Evolutionary conservation across 2,797 vertebrate species (phyloP).

Genomic region (Crax fasciolata): DNA sequence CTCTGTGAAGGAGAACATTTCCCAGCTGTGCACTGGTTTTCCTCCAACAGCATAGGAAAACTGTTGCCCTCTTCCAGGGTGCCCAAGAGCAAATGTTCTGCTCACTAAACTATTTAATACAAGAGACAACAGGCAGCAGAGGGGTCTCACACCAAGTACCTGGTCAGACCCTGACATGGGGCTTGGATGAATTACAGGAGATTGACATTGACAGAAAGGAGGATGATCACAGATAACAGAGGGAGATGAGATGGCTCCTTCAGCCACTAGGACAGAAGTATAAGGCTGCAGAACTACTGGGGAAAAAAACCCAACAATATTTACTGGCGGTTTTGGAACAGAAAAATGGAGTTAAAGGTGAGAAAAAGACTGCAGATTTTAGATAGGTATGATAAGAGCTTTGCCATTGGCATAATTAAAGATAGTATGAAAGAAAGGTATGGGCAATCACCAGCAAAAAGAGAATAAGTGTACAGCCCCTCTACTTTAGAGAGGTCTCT

Average conservation of each 20-base stretch:
- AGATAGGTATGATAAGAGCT: not conserved
- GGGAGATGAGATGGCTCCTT: not conserved
- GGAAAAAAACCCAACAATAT: not conserved
- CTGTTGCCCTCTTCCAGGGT: accelerated
- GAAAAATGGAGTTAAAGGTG: not conserved
- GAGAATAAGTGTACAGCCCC: not conserved
- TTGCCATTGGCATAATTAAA: not conserved
- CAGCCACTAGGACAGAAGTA: not conserved
- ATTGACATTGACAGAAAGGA: not conserved
- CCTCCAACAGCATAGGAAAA: not conserved
- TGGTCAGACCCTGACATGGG: not conserved
- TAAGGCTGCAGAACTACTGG: not conserved
- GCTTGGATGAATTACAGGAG: not conserved
- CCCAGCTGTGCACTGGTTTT: not conserved
- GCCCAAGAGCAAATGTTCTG: not conserved
- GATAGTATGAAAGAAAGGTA: not conserved
- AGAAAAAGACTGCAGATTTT: not conserved
- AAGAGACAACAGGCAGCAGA: not conserved
- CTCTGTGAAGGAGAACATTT: accelerated
- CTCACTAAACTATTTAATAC: not conserved
- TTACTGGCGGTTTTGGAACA: not conserved
- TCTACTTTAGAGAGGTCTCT: not conserved
- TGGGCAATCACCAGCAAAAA: not conserved
- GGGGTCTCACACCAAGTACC: not conserved
- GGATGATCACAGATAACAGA: not conserved